phyloP scores from a whole-genome alignment of 2,888 invertebrate genomes.

The Priocnemis perturbator region DNA sequence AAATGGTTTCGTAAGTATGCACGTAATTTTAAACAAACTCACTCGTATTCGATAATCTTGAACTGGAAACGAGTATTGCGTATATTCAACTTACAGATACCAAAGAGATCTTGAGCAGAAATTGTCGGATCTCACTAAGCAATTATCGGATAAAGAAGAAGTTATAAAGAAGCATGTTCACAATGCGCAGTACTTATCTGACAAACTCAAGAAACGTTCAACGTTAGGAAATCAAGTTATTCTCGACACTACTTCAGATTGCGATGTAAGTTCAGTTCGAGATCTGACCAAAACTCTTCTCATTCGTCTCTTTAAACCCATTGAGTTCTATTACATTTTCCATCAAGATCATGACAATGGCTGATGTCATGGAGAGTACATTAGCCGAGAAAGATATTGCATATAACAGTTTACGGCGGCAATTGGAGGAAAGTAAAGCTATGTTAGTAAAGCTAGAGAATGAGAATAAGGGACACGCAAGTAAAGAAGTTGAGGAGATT shows the following conservation, averaged over 20 bases:
- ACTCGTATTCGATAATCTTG: constrained; percentile 46
- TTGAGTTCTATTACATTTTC: constrained; percentile 34
- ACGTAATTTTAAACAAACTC: constrained; percentile 36
- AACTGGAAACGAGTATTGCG: constrained; percentile 7
- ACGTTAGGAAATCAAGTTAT: constrained; percentile 42
- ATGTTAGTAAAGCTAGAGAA: constrained; percentile 45
- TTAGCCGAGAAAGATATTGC: constrained; percentile 56
- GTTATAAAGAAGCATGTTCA: constrained; percentile 53
- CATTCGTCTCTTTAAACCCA: neutral
- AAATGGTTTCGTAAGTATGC: neutral
- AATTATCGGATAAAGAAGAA: constrained; percentile 59
- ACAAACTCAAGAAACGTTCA: constrained; percentile 53
- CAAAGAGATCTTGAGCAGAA: constrained; percentile 58
- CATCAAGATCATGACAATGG: constrained; percentile 62
- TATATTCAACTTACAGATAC: constrained; percentile 49
- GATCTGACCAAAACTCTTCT: neutral
- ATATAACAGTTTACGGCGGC: constrained; percentile 47
- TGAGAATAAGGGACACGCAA: constrained; percentile 51
- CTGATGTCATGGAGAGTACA: constrained; percentile 60
- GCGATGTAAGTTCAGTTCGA: constrained; percentile 55
- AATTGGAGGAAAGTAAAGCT: constrained; percentile 47
- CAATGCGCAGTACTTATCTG: constrained; percentile 57
- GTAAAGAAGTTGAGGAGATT: constrained; percentile 53
- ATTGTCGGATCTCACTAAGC: constrained; percentile 54
- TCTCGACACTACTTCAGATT: constrained; percentile 37